phyloP scores from a whole-genome alignment of 1,140 invertebrate genomes.

The Cherax destructor region DNA sequence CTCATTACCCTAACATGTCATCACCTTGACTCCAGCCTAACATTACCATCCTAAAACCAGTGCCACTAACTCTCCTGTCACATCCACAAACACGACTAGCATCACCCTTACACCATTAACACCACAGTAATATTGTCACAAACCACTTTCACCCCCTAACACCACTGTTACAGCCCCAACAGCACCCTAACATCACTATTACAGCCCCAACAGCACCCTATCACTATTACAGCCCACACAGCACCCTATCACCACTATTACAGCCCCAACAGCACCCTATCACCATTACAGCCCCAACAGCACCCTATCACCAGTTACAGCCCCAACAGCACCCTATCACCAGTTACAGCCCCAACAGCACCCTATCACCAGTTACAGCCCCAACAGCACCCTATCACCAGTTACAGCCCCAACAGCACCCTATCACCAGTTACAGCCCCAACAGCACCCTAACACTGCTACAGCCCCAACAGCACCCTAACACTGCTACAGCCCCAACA shows the following conservation, averaged over 20 bases:
- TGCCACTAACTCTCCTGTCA: too few relatives aligned
- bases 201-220: too few relatives aligned
- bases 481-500: background rate
- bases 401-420: background rate
- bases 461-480: background rate
- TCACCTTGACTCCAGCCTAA: too few relatives aligned
- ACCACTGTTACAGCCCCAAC: background rate
- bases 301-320: background rate
- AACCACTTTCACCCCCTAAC: background rate
- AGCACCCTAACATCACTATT: background rate
- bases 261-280: background rate
- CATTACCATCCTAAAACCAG: too few relatives aligned
- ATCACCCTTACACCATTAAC: too few relatives aligned
- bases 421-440: background rate
- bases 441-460: background rate
- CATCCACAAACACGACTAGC: too few relatives aligned
- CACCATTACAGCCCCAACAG: background rate
- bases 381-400: background rate
- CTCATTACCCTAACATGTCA: too few relatives aligned
- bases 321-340: background rate
- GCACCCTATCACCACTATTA: too few relatives aligned
- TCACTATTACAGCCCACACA: too few relatives aligned
- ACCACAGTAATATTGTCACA: too few relatives aligned
- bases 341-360: background rate
- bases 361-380: background rate